Evolutionary conservation across 92 coral and sea anemone species (phyloP), one percentile per base, ranked within the genome.

Genomic region (Zoanthus gigantus): DNA sequence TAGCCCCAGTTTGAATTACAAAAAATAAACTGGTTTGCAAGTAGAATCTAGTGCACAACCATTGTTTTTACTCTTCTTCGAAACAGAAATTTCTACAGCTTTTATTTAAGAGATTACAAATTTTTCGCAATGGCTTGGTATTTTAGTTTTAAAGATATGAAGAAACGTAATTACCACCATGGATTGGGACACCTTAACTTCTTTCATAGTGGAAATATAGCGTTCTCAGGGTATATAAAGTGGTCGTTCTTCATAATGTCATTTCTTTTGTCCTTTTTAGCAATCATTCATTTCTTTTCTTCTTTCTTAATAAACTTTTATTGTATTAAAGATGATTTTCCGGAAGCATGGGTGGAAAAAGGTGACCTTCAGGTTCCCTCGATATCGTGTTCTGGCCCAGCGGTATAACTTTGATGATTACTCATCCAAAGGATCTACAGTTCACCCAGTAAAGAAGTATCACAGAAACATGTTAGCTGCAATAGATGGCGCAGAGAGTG

Each of bases 391-490:
- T 50, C 48, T 92, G 58, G 98, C 98, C 60, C 94, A 92, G 89
- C 91, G 92, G 53, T 97, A 90, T 96, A 97, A 93, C 93, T 95
- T 97, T 74, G 99, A 97, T 56, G 99, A 97, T 71, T 97, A 97
- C 74, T 93, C 99, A 45, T 97, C 99, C 50, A 97, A 97, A 69
- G 99, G 99, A n/a, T 97, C 99, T 46, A 93, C 99, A 2, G 99
- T 97, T 30, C 99, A 97, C 82, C 98, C 99, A 13, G 95, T 92
- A 8, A 97, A 97, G 86, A 97, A 97, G 86, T 90, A 90, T 91
- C 97, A 97, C 86, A 84, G 93, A 77, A 97, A 89, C 90, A 89
- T 94, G 69, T 79, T 91, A 58, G 95, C 92, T 16, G 94, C 90
- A 11, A 88, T 91, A 32, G 90, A 91, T 45, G 94, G 92, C 7